Conservation (phyloP, 2,797 vertebrate species). For the Phylloscopus collybita region DNA sequence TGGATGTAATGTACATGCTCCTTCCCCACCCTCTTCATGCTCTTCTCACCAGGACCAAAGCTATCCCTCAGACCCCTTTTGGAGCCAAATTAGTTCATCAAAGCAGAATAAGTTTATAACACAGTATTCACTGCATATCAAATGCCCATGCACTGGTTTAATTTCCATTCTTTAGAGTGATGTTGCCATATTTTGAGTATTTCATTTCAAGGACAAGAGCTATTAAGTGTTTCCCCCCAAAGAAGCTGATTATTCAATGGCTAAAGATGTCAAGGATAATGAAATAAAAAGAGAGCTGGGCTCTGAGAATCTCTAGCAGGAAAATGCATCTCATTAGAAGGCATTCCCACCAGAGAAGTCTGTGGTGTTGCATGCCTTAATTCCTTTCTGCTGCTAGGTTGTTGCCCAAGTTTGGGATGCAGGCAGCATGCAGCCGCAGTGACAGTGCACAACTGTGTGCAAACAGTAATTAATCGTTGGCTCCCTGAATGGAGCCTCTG, state of each 20-base stretch:
- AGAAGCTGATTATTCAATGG: slow-evolving; percentile 52
- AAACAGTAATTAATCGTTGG: slow-evolving; percentile 63
- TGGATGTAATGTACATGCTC: slow-evolving; percentile 10
- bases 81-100: slow-evolving; percentile 63
- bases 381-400: slow-evolving; percentile 48
- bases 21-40: not conserved
- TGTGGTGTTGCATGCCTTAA: slow-evolving; percentile 7
- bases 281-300: slow-evolving; percentile 31
- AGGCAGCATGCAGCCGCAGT: slow-evolving; percentile 8
- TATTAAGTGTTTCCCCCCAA: slow-evolving; percentile 50
- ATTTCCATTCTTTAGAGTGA: slow-evolving; percentile 35
- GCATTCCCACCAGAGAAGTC: slow-evolving; percentile 17
- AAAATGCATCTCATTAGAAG: slow-evolving; percentile 47
- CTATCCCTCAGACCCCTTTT: slow-evolving; percentile 44
- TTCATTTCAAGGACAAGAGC: slow-evolving; percentile 64
- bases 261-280: slow-evolving; percentile 57
- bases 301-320: not conserved
- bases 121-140: slow-evolving; percentile 30
- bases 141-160: slow-evolving; percentile 19
- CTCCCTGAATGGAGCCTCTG: slow-evolving; percentile 61
- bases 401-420: slow-evolving; percentile 49
- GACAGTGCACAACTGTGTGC: slow-evolving; percentile 33
- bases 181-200: slow-evolving; percentile 55
- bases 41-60: slow-evolving; percentile 44
- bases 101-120: slow-evolving; percentile 44